phyloP scores from a whole-genome alignment of 2,888 invertebrate species.

The Spicauda simplicius region DNA sequence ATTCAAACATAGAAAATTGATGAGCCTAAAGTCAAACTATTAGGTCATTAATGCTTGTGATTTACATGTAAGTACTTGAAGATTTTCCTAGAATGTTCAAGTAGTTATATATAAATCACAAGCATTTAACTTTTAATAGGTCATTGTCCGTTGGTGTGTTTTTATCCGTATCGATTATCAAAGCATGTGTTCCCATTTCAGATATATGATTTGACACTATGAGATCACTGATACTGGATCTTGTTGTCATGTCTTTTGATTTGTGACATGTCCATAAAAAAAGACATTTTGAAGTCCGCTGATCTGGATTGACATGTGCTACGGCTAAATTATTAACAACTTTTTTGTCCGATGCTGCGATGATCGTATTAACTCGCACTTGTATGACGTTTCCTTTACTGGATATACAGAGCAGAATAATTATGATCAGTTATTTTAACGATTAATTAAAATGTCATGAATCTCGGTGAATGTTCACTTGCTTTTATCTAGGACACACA shows the following conservation, averaged over 20 bases:
- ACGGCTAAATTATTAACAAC: slow-evolving; percentile 8
- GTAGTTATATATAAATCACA: too few relatives aligned
- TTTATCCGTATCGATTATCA: slow-evolving; percentile 10
- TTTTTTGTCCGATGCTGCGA: background rate
- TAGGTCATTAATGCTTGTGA: too few relatives aligned
- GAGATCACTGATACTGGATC: slow-evolving; percentile 13
- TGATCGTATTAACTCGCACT: background rate
- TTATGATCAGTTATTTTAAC: background rate
- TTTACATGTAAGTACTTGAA: background rate
- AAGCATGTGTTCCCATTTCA: slow-evolving; percentile 9
- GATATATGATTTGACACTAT: slow-evolving; percentile 22
- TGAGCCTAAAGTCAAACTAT: too few relatives aligned
- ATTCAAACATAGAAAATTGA: too few relatives aligned
- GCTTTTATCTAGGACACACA: too few relatives aligned
- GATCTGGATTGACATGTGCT: slow-evolving; percentile 9
- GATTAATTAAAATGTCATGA: too few relatives aligned
- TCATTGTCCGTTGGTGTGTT: slow-evolving; percentile 4
- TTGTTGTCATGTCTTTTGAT: slow-evolving; percentile 12
- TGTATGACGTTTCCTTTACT: background rate
- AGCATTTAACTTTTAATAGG: background rate
- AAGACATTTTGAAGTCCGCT: slow-evolving; percentile 4
- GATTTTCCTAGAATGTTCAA: too few relatives aligned
- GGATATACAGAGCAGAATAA: background rate
- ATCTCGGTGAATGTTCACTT: too few relatives aligned
- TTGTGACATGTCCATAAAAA: slow-evolving; percentile 20